Percentiles rank a stretch among this genome's conserved stretches.
phyloP scores from a whole-genome alignment of 1,140 invertebrate species.

The Zophobas atratus region DNA sequence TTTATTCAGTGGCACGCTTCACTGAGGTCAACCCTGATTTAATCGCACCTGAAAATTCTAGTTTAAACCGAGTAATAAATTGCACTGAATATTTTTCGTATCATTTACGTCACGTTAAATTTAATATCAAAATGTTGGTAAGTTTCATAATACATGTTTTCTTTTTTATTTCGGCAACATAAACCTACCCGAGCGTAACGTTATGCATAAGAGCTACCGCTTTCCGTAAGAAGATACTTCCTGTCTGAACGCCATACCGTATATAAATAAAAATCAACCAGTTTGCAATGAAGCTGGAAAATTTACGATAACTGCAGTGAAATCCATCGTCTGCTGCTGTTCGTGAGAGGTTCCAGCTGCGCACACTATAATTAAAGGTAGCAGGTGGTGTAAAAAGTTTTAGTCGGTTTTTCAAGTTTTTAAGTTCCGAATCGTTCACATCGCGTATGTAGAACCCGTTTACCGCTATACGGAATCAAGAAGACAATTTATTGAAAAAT shows the following conservation, averaged over 20 bases:
- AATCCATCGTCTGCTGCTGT: slow-evolving; percentile 6
- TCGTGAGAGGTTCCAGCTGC: slow-evolving; percentile 9
- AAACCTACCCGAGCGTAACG: too few relatives aligned
- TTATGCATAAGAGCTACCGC: too few relatives aligned
- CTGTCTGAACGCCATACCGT: background rate
- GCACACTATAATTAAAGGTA: slow-evolving; percentile 7
- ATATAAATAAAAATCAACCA: slow-evolving; percentile 1
- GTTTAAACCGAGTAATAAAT: too few relatives aligned
- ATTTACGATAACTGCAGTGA: slow-evolving; percentile 13
- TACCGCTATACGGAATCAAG: background rate
- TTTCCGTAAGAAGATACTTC: too few relatives aligned
- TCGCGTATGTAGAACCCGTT: too few relatives aligned
- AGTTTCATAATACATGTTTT: too few relatives aligned
- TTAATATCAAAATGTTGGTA: too few relatives aligned
- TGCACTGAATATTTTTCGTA: too few relatives aligned
- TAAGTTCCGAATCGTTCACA: background rate
- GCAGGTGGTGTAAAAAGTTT: slow-evolving; percentile 20
- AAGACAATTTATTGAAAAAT: background rate
- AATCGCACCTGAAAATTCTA: too few relatives aligned
- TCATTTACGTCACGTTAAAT: too few relatives aligned
- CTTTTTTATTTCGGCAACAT: too few relatives aligned
- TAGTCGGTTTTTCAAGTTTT: background rate
- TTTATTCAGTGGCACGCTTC: background rate
- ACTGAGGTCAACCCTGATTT: too few relatives aligned
- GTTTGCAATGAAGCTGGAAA: slow-evolving; percentile 16